These are phyloP conservation scores for Peromyscus maniculatus DNA, from an alignment of 2,113 vertebrate genomes.

Conservation along the genomic window DNA sequence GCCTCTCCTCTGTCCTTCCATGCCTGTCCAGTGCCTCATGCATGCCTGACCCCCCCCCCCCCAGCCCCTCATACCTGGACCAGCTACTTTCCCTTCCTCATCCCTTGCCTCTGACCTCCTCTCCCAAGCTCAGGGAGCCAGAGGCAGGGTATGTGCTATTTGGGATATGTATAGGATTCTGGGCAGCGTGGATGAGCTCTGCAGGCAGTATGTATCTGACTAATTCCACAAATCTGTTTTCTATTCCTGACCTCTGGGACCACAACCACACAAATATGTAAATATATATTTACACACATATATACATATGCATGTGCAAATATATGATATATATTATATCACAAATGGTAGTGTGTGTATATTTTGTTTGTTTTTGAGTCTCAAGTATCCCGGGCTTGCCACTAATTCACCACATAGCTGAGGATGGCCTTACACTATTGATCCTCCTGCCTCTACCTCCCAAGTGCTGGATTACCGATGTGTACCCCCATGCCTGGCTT, in stretches of 20 bases:
- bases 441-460: background rate
- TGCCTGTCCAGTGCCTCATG: background rate
- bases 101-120: background rate
- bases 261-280: background rate
- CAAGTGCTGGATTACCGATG: too few species aligned
- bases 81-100: background rate
- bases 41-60: background rate
- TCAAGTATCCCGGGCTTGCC: background rate
- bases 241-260: constrained; percentile 1
- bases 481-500: background rate
- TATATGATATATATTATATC: background rate
- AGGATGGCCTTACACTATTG: background rate
- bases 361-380: background rate
- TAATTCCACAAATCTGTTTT: constrained; percentile 41
- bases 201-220: background rate
- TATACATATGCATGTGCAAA: background rate
- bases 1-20: too few species aligned
- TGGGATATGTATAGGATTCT: background rate
- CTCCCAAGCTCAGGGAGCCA: background rate
- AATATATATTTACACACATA: background rate
- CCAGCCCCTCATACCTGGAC: background rate
- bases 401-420: background rate
- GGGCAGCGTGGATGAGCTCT: background rate
- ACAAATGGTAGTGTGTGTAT: background rate
- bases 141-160: background rate